Evolutionary conservation across 2,113 vertebrate genomes (phyloP).

Genomic region (Albula glossodonta): DNA sequence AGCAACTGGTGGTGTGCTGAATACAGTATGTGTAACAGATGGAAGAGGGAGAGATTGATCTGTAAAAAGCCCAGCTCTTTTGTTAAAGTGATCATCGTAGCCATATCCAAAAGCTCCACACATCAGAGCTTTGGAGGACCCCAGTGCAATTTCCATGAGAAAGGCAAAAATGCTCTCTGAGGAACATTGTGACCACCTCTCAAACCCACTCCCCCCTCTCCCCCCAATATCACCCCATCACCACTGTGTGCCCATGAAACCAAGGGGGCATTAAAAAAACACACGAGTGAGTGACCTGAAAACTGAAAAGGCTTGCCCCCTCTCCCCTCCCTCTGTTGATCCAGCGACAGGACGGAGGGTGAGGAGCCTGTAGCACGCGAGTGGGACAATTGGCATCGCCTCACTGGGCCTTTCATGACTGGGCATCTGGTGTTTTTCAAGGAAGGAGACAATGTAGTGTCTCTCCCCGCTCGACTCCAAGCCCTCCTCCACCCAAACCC

Average conservation of each 20-base stretch:
- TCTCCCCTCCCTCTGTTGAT: slow-evolving; percentile 1
- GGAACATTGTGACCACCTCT: background rate
- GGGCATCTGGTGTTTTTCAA: slow-evolving; percentile 39
- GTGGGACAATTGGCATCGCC: slow-evolving; percentile 30
- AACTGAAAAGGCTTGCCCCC: slow-evolving; percentile 13
- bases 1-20: background rate
- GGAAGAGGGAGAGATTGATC: background rate
- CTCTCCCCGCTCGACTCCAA: background rate
- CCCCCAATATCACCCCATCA: background rate
- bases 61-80: background rate
- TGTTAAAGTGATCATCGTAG: background rate
- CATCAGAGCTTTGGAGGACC: background rate
- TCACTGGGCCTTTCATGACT: slow-evolving; percentile 36
- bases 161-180: slow-evolving; percentile 8
- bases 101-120: background rate
- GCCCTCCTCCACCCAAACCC: slow-evolving; percentile 3
- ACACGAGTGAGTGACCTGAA: slow-evolving; percentile 25
- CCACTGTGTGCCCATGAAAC: background rate
- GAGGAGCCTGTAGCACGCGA: slow-evolving; percentile 3
- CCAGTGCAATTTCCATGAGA: slow-evolving; percentile 30
- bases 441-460: slow-evolving; percentile 13
- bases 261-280: background rate
- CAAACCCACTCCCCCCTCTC: too few relatives aligned
- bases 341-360: slow-evolving; percentile 19
- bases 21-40: slow-evolving; percentile 9